phyloP scores from a whole-genome alignment of 2,797 vertebrate genomes.

The Pitangus sulphuratus region DNA sequence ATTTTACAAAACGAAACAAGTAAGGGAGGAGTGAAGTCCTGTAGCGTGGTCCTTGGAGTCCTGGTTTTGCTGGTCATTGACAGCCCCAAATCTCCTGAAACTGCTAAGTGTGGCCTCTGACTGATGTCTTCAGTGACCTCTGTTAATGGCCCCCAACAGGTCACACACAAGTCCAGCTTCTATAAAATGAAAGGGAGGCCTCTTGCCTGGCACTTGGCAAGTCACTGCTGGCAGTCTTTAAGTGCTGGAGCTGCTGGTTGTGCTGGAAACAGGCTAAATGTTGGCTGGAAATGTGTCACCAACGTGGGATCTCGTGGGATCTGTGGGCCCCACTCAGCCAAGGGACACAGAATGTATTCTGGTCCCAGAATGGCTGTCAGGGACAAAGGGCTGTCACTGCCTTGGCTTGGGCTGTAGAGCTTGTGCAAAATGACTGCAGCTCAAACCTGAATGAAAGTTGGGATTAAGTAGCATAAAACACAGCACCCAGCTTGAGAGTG shows the following conservation, averaged over 20 bases:
- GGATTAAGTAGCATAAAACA: background rate
- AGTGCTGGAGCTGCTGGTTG: background rate
- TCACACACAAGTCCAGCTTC: background rate
- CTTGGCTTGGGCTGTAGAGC: background rate
- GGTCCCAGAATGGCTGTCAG: background rate
- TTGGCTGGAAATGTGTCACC: background rate
- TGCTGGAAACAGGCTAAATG: background rate
- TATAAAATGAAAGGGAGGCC: background rate
- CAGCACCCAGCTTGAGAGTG: background rate
- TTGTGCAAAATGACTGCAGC: background rate
- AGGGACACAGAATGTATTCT: background rate
- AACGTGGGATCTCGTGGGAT: background rate
- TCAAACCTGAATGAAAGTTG: background rate
- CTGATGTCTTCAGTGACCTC: background rate
- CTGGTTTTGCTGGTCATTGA: slow-evolving; percentile 18
- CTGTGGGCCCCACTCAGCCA: background rate
- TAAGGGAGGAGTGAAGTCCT: background rate
- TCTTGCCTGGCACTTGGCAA: background rate
- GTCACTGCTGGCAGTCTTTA: background rate
- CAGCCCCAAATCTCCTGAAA: background rate
- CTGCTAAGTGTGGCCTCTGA: background rate
- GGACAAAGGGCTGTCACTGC: background rate
- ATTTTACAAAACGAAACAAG: background rate
- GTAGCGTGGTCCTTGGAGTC: background rate
- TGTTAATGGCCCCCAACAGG: background rate